Evolutionary conservation across 1,140 invertebrate species (phyloP).

Genomic region (Zaprionus tsacasi): DNA sequence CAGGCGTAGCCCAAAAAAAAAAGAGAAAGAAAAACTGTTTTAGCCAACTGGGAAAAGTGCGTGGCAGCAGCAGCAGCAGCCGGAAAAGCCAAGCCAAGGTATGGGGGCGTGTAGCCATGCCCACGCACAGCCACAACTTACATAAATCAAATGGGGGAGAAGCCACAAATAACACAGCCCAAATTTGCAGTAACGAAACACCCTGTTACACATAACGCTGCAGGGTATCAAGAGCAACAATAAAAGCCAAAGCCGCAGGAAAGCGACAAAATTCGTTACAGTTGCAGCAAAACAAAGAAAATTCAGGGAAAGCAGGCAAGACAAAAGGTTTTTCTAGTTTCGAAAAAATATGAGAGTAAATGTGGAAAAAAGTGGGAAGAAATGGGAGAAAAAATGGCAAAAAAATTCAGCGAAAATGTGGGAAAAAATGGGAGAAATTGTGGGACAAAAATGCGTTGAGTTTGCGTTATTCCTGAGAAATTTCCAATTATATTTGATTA

Average conservation of each 20-base stretch:
- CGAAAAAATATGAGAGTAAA: background rate
- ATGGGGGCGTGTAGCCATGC: background rate
- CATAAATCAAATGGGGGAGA: background rate
- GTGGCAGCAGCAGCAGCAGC: conserved; percentile 21
- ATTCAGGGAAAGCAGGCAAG: background rate
- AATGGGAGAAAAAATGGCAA: no score
- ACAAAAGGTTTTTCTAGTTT: background rate
- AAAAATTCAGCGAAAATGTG: background rate
- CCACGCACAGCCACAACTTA: background rate
- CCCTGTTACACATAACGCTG: background rate
- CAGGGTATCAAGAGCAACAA: background rate
- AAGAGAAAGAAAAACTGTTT: background rate
- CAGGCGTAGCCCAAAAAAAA: conserved; percentile 11
- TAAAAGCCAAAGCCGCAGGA: background rate
- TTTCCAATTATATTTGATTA: background rate
- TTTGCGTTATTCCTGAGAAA: background rate
- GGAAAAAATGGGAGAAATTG: background rate
- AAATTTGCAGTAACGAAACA: no score
- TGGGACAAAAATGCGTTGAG: background rate
- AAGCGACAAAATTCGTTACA: background rate
- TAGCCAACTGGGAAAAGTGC: background rate
- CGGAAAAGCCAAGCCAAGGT: conserved; percentile 22
- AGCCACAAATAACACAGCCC: background rate
- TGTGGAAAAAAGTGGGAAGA: background rate
- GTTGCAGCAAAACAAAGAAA: background rate